phyloP scores from a whole-genome alignment of 2,113 vertebrate genomes.

The Falcunculus frontatus region DNA sequence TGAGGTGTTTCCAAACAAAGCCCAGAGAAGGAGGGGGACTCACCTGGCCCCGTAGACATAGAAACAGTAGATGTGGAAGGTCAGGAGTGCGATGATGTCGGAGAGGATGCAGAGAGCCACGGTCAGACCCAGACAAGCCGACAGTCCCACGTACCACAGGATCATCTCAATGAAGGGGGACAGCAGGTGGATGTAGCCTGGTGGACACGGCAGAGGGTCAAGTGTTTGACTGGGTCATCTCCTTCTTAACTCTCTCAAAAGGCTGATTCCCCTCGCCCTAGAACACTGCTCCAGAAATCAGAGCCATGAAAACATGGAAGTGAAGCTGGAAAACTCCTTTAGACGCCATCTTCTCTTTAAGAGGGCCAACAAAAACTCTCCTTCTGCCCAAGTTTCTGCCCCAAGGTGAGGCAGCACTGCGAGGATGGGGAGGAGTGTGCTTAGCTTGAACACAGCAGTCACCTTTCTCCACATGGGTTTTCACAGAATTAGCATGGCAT shows the following conservation, averaged over 20 bases:
- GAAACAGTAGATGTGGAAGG: constrained; percentile 99
- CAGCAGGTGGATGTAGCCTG: constrained; percentile 96
- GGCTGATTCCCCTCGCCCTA: fast-evolving
- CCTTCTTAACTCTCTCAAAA: neutral
- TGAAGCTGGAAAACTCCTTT: neutral
- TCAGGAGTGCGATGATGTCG: constrained; percentile 90
- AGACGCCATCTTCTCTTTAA: neutral
- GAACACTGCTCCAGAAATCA: neutral
- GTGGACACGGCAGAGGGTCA: neutral
- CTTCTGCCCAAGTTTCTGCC: neutral
- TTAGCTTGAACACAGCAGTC: neutral
- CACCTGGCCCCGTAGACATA: constrained; percentile 98
- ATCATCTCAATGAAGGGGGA: constrained; percentile 93
- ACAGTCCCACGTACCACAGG: constrained; percentile 93
- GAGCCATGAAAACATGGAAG: neutral
- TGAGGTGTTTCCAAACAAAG: neutral
- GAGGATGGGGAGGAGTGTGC: neutral
- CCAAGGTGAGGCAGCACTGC: neutral
- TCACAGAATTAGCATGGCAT: neutral
- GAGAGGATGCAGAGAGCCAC: constrained; percentile 91
- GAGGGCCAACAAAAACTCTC: neutral
- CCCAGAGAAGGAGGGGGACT: neutral
- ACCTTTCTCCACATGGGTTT: neutral
- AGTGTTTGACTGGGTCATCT: neutral
- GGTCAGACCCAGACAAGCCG: constrained; percentile 88